Base-by-base conservation (phyloP, 23 tunicate genomes). In the Halocynthia aurantium region DNA sequence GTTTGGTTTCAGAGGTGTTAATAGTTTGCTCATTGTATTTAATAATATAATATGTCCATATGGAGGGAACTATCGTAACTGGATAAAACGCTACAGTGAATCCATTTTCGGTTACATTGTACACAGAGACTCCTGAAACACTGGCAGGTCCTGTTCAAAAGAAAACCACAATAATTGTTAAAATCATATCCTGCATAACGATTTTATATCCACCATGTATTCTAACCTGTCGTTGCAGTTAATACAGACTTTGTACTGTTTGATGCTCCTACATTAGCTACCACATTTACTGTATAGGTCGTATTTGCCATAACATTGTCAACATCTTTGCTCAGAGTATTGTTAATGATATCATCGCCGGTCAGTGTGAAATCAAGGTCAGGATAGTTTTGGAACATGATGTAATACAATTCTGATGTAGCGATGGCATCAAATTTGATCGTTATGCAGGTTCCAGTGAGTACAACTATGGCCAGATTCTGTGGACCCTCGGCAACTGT, bases 401-500 rank as follows among this genome's bases (percentile, higher is more conserved):
- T 74, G 21, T 74, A 74, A 18, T 74, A 74, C 13, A 21, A 12
- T 15, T 74, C 56, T 53, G 78, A 62, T 19, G 78, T 74, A 9
- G 56, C 19, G 8, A 74, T 65, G 17, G 56, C 57, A 8, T 74
- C 62, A 54, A 74, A 74, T 10, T 53, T 74, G 8, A 74, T 54
- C 0, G n/a, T n/a, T 8, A 74, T 53, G 7, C 62, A 13, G 21
- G 10, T 54, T 56, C 78, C 78, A 15, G 55, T 74, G 4, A 74
- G 56, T 10, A 74, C 78, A 53, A 49, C 18, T 13, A 54, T 64
- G 40, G 17, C 31, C 9, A 74, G 64, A 54, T 74, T 54, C 56
- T 52, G 10, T 54, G 78, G 78, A 22, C 78, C 78, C 31, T 74
- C 78, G 55, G 78, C 56, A 22, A 50, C 78, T 74, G 63, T 52